These are phyloP conservation scores for Amiota communis DNA, from an alignment of 2,888 invertebrate genomes.

Conservation along the genomic window DNA sequence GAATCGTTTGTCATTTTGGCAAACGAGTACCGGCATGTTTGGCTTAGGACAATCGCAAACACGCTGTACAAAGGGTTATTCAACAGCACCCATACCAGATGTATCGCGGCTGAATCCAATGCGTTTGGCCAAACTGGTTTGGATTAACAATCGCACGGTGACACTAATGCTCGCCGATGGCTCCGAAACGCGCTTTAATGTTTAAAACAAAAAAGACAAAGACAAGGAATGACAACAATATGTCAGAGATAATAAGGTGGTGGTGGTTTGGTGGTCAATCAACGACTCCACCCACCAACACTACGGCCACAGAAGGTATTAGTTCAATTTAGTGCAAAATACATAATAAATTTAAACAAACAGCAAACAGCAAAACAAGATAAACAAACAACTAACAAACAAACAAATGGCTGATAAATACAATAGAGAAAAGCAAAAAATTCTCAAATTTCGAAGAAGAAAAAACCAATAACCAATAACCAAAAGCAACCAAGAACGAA, in stretches of 20 bases:
- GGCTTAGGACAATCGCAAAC: conserved; percentile 98
- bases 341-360: neutral
- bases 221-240: conserved; percentile 7
- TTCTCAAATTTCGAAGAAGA: neutral
- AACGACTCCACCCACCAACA: too few species aligned
- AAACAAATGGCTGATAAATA: neutral
- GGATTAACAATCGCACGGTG: conserved; percentile 95
- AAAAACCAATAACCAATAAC: neutral
- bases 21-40: conserved; percentile 96
- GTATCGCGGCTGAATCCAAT: conserved; percentile 89
- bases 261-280: too few species aligned
- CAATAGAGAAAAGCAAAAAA: neutral
- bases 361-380: too few species aligned
- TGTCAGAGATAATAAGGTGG: neutral
- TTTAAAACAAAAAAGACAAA: conserved; percentile 74
- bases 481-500: neutral
- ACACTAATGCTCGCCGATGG: conserved; percentile 97
- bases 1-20: conserved; percentile 98
- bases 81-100: conserved; percentile 93
- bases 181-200: conserved; percentile 89
- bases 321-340: conserved; percentile 17
- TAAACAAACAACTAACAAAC: neutral
- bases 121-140: conserved; percentile 91
- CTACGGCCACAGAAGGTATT: conserved; percentile 1
- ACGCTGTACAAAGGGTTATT: conserved; percentile 95